Conservation (phyloP, 2,113 vertebrate genomes). For the Hyaena hyaena region DNA sequence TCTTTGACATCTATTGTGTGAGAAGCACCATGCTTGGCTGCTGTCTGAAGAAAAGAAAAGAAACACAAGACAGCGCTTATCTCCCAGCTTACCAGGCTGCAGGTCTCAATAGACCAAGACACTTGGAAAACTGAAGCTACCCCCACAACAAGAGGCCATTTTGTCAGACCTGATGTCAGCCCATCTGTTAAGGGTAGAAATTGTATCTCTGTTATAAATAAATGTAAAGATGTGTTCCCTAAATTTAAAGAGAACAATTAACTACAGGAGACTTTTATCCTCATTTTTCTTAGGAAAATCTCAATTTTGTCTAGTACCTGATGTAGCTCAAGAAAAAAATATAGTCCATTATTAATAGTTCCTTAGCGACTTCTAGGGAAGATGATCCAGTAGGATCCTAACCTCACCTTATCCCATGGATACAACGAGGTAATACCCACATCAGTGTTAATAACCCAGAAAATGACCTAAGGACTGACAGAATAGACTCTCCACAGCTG, state of each 20-base stretch:
- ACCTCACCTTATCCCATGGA: not conserved
- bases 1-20: constrained; percentile 63
- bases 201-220: constrained; percentile 13
- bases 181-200: not conserved
- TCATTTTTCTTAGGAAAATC: not conserved
- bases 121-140: not conserved
- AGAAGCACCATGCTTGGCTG: constrained; percentile 16
- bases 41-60: constrained; percentile 54
- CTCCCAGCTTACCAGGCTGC: constrained; percentile 35
- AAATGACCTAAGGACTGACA: not conserved
- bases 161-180: not conserved
- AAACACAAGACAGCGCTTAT: constrained; percentile 56
- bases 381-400: not conserved
- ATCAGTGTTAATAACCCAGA: not conserved
- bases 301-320: constrained; percentile 29
- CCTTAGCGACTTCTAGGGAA: not conserved
- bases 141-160: not conserved
- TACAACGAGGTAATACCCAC: not conserved
- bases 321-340: not conserved
- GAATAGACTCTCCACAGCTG: not conserved
- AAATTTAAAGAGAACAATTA: constrained; percentile 39
- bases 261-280: not conserved
- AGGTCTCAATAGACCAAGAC: constrained; percentile 46
- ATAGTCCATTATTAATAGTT: not conserved
- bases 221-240: constrained; percentile 7